Conservation (phyloP, 2,797 vertebrate genomes). For the Coracias cyanogaster region DNA sequence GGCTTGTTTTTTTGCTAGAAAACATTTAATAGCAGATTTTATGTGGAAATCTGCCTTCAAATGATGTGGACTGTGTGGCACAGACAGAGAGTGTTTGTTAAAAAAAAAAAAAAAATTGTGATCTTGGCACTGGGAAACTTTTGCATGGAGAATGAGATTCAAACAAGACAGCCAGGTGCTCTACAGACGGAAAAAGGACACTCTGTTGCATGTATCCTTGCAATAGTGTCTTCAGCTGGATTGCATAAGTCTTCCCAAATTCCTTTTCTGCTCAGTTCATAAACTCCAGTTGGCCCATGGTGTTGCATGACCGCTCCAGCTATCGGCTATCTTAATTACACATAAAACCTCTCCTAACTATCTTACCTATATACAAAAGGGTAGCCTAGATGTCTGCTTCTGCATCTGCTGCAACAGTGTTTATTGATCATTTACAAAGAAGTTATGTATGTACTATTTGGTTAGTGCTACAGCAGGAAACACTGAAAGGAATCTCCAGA, state of each 20-base stretch:
- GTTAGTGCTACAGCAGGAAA: neutral
- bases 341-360: neutral
- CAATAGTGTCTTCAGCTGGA: neutral
- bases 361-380: neutral
- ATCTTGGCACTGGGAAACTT: neutral
- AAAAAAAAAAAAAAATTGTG: neutral
- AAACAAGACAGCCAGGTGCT: neutral
- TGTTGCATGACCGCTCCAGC: neutral
- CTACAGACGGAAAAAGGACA: neutral
- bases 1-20: slow-evolving; percentile 33
- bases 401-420: neutral
- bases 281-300: neutral
- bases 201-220: neutral
- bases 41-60: slow-evolving; percentile 29
- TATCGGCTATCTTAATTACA: neutral
- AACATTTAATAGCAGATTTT: slow-evolving; percentile 14
- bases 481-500: neutral
- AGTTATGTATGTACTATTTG: neutral
- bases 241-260: neutral
- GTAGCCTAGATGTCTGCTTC: neutral
- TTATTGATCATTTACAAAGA: neutral
- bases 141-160: neutral
- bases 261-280: neutral
- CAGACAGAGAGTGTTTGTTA: neutral
- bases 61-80: neutral